phyloP scores from a whole-genome alignment of 2,113 vertebrate species.

The Chamaetylas fuelleborni region DNA sequence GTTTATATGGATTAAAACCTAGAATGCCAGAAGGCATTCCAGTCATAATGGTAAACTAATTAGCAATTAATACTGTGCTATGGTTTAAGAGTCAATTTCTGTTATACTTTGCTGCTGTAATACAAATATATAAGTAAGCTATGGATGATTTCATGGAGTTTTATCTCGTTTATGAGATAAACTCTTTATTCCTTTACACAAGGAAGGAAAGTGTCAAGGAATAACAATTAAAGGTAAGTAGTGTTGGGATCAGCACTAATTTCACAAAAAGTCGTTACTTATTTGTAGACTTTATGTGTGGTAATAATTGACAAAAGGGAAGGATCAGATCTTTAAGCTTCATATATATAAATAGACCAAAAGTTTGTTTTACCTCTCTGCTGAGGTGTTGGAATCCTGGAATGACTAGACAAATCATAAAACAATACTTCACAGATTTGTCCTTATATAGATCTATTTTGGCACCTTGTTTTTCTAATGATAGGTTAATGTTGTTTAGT shows the following conservation, averaged over 20 bases:
- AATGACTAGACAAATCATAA: neutral
- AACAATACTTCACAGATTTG: neutral
- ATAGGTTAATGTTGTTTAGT: conserved; percentile 29
- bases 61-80: conserved; percentile 56
- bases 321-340: neutral
- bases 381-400: neutral
- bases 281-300: neutral
- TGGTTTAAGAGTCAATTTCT: conserved; percentile 6
- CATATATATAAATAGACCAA: neutral
- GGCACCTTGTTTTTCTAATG: neutral
- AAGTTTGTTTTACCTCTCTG: neutral
- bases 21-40: conserved; percentile 53
- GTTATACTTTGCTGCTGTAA: conserved; percentile 5
- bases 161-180: neutral
- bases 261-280: neutral
- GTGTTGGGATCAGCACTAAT: neutral
- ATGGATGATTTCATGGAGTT: neutral
- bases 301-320: neutral
- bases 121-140: neutral
- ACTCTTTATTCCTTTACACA: neutral
- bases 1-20: conserved; percentile 64
- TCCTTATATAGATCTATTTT: conserved; percentile 1
- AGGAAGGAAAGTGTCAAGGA: neutral
- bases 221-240: neutral
- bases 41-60: conserved; percentile 60